These are phyloP conservation scores for Cataglyphis cursor DNA, from an alignment of 2,888 invertebrate species.

Conservation along the genomic window DNA sequence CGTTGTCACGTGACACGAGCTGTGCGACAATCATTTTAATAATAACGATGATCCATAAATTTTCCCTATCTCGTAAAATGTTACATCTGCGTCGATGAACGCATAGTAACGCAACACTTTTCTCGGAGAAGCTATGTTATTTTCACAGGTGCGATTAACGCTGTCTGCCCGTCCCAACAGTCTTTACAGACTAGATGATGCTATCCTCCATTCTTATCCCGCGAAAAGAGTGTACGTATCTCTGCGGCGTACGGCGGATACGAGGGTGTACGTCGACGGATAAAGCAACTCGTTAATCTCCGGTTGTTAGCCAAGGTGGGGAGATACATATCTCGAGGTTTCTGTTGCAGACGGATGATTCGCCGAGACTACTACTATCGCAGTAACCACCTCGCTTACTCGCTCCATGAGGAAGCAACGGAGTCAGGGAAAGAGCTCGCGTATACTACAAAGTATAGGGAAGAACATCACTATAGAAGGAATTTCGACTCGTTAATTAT, in stretches of 20 bases:
- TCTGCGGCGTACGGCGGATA: slow-evolving; percentile 70
- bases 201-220: slow-evolving; percentile 34
- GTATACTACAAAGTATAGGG: neutral
- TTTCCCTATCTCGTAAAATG: neutral
- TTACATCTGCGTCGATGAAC: neutral
- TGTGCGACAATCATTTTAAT: slow-evolving; percentile 1
- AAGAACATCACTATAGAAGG: slow-evolving; percentile 7
- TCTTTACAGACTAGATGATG: slow-evolving; percentile 36
- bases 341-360: slow-evolving; percentile 85
- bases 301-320: slow-evolving; percentile 81
- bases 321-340: slow-evolving; percentile 83
- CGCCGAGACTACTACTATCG: slow-evolving; percentile 75
- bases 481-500: slow-evolving; percentile 30
- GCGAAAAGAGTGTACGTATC: slow-evolving; percentile 35
- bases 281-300: slow-evolving; percentile 86
- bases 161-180: slow-evolving; percentile 33
- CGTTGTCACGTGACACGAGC: neutral
- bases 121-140: slow-evolving; percentile 20
- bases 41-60: neutral
- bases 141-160: slow-evolving; percentile 38
- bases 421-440: neutral
- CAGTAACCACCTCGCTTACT: slow-evolving; percentile 65
- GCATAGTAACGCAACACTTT: neutral
- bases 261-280: slow-evolving; percentile 76
- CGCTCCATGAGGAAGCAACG: slow-evolving; percentile 27